These are phyloP conservation scores for Herpailurus yagouaroundi DNA, from an alignment of 2,113 vertebrate species.

Conservation along the genomic window DNA sequence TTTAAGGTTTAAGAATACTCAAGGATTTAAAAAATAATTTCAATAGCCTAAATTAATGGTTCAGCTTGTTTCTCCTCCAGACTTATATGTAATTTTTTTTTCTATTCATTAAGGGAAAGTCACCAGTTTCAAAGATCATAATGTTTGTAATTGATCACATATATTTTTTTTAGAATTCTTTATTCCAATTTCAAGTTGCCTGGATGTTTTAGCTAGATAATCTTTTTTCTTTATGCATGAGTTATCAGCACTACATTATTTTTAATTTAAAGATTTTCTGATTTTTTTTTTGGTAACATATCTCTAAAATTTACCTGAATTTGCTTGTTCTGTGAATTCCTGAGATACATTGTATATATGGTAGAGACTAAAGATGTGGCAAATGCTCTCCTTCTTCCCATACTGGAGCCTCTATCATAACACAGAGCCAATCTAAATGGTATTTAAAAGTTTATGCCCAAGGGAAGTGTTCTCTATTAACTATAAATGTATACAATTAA, in stretches of 20 bases:
- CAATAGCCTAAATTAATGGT: not conserved
- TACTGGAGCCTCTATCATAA: not conserved
- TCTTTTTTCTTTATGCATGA: not conserved
- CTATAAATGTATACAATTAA: conserved; percentile 69
- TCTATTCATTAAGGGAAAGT: not conserved
- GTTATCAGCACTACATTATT: conserved; percentile 13
- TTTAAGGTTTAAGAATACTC: not conserved
- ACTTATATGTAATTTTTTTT: not conserved
- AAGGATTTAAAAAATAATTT: not conserved
- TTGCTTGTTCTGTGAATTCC: not conserved
- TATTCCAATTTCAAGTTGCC: not conserved
- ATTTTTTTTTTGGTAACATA: not conserved
- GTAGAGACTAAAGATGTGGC: not conserved
- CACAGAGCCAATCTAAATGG: conserved; percentile 48
- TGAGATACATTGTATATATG: not conserved
- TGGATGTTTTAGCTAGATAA: not conserved
- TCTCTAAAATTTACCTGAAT: conserved; percentile 6
- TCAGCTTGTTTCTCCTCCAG: not conserved
- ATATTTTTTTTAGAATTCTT: conserved; percentile 21
- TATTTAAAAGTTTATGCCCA: conserved; percentile 57
- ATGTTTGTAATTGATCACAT: not conserved
- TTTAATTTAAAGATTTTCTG: conserved; percentile 26
- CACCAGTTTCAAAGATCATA: not conserved
- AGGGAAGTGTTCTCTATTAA: conserved; percentile 61
- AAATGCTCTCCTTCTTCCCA: not conserved